Conservation (phyloP, 2,888 invertebrate species). For the Teleiodes luculella region DNA sequence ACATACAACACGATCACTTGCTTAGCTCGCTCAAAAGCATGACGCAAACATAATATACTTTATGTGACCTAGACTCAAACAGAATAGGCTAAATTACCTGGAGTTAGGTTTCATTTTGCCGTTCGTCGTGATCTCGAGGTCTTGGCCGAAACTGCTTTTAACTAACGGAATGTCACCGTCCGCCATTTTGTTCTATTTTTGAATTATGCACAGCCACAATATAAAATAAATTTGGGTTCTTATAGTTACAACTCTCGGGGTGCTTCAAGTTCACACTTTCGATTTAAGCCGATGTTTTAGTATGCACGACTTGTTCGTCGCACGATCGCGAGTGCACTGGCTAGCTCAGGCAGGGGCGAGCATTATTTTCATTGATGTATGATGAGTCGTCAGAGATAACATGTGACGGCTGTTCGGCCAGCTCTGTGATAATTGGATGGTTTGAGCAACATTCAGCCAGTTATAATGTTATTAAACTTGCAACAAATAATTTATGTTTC, state of each 20-base stretch:
- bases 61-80: background rate
- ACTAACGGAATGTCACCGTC: constrained; percentile 72
- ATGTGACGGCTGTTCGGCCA: constrained; percentile 52
- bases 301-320: constrained; percentile 32
- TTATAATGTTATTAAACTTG: constrained; percentile 5
- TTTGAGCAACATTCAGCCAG: constrained; percentile 39
- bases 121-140: constrained; percentile 64
- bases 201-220: constrained; percentile 25
- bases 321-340: constrained; percentile 42
- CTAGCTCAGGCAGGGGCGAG: constrained; percentile 32
- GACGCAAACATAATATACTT: background rate
- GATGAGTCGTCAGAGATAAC: constrained; percentile 60
- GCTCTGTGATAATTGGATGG: constrained; percentile 64
- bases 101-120: constrained; percentile 67
- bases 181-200: constrained; percentile 52
- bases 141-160: constrained; percentile 50
- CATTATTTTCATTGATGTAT: constrained; percentile 66
- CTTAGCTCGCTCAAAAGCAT: background rate
- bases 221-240: constrained; percentile 1
- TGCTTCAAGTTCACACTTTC: constrained; percentile 11
- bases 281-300: background rate
- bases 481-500: too few relatives aligned
- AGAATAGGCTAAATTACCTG: constrained; percentile 40
- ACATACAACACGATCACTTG: background rate
- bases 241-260: background rate